Base-by-base conservation (phyloP, 2,797 vertebrate genomes). In the Hirundo rustica region DNA sequence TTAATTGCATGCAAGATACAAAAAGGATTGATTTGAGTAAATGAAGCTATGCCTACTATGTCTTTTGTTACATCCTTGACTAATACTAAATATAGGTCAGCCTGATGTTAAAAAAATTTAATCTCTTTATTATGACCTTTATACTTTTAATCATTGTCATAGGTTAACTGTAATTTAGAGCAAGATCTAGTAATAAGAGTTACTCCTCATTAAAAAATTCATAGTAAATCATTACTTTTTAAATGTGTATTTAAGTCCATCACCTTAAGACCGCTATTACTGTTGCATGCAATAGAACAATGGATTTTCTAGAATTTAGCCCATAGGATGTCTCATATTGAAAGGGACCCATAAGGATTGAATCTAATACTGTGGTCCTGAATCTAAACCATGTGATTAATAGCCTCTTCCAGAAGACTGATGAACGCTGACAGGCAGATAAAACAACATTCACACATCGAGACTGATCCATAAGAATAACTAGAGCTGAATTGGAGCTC, bases 161-260 rank as follows among this genome's bases (percentile, higher is more conserved):
- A 93, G 17, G 57, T 60, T 73, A 95, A 91, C 72, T 81, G 47
- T 61, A 95, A 92, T 83, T 83, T 82, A 87, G 11, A 91, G n/a
- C 42, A 91, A 78, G 20, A 64, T 58, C 20, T 45, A 78, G 36
- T 13, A 93, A 67, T 7, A 65, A 82, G 27, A 87, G 29, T 80
- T 74, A 93, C 21, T 47, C 64, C 93, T 74, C 9, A 67, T 80
- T 77, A 27, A 68, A 83, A 30, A n/a, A 20, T 21, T 10, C 18
- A 70, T 2, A 67, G 6, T 7, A 48, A 77, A 81, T 44, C 6
- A 30, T 14, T 6, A 17, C 4, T 70, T 76, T 87, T 38, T 60
- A 45, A 78, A 70, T 15, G 5, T 3, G 34, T 26, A 19, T 14
- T n/a, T 30, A 84, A 36, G 14, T 36, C 51, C 58, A 8, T 32